A percentile compares a stretch with the other conserved stretches of the same genome.
phyloP scores from a whole-genome alignment of 2,888 invertebrate genomes.

The Cantharis flavilabris region DNA sequence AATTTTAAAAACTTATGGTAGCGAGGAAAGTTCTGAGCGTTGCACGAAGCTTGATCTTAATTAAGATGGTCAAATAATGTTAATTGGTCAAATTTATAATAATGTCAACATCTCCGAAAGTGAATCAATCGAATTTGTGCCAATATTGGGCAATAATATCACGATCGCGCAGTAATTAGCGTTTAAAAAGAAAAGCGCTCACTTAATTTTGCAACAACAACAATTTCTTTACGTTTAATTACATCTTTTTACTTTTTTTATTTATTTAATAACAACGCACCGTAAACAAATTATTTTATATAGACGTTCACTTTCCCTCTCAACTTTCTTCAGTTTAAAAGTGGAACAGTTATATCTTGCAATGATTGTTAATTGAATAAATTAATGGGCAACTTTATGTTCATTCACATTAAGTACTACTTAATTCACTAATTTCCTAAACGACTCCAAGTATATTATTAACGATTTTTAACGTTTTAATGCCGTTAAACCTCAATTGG shows the following conservation, averaged over 20 bases:
- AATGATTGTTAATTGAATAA: constrained; percentile 20
- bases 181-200: neutral
- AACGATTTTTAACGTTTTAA: neutral
- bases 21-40: too few relatives aligned
- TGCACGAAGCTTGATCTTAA: neutral
- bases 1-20: neutral
- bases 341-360: constrained; percentile 38
- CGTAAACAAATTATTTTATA: constrained; percentile 27
- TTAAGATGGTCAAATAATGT: neutral
- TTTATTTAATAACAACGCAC: constrained; percentile 4
- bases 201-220: neutral
- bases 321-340: constrained; percentile 42
- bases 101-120: neutral
- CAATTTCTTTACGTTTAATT: neutral
- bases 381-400: constrained; percentile 7
- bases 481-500: neutral
- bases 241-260: neutral
- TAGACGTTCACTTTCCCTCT: constrained; percentile 40
- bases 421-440: neutral
- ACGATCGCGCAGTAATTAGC: neutral
- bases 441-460: neutral
- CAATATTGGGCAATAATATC: neutral
- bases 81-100: neutral
- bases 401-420: neutral
- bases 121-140: neutral